Percentiles rank a stretch among this genome's conserved stretches.
Conservation (phyloP, 2,888 invertebrate species). For the Melinopterus prodromus region DNA sequence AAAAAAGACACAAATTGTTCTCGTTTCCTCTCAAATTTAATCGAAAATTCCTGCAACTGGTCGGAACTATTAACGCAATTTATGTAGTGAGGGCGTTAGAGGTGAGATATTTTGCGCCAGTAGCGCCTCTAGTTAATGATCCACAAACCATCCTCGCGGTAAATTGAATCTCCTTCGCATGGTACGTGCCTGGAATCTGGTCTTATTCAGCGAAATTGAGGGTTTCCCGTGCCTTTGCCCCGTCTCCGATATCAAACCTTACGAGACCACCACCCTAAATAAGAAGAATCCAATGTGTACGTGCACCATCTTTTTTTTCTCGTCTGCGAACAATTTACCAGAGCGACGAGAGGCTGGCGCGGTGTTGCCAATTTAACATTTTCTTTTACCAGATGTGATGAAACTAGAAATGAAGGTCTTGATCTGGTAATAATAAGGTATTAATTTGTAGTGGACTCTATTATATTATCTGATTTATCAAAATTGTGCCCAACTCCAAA, state of each 20-base stretch:
- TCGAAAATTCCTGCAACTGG: neutral
- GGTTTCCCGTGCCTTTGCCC: neutral
- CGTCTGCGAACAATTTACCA: too few relatives aligned
- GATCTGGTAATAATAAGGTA: too few relatives aligned
- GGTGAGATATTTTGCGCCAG: constrained; percentile 4
- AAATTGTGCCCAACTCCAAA: too few relatives aligned
- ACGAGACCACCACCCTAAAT: neutral
- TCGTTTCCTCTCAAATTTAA: neutral
- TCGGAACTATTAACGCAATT: neutral
- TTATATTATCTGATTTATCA: too few relatives aligned
- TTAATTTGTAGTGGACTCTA: too few relatives aligned
- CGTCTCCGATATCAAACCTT: neutral
- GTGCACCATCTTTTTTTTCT: neutral
- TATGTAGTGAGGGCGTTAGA: neutral
- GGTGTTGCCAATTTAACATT: too few relatives aligned
- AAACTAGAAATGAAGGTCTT: too few relatives aligned
- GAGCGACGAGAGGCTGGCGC: too few relatives aligned
- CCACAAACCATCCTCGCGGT: constrained; percentile 47
- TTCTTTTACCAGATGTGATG: too few relatives aligned
- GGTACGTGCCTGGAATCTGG: constrained; percentile 45
- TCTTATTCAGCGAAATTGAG: constrained; percentile 18
- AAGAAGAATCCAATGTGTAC: neutral
- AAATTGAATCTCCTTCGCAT: constrained; percentile 46
- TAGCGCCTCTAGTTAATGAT: constrained; percentile 42
- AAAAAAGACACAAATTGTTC: neutral